Base-by-base conservation (phyloP, 2,797 vertebrate genomes). In the Crocodylus rhombifer region DNA sequence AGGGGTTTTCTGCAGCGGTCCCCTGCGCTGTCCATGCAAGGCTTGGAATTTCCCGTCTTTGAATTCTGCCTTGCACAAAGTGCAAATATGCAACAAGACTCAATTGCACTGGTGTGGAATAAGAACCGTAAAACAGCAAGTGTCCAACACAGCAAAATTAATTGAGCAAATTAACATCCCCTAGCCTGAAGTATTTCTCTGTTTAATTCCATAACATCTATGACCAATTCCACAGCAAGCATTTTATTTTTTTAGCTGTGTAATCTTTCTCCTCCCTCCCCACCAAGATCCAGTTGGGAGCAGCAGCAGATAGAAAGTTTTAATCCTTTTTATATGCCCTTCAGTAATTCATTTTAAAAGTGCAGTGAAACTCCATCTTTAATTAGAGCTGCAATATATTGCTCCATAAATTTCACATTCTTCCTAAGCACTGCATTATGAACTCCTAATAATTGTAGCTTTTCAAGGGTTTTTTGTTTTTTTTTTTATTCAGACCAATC, bases 331-430 rank as follows among this genome's bases (percentile, higher is more conserved):
- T 63, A 74, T 73, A 42, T 2, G 12, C 1, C 28, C 10, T 78
- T 56, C 69, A 65, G 25, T 21, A 16, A 36, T 42, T 80, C 3
- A 25, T 81, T 61, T 88, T 82, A 57, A 26, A 81, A 92, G 56
- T 14, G 51, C 17, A 3, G 0, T 1, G 25, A 61, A 77, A 17
- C 30, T 87, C 67, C 71, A 12, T 4, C 88, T 90, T 88, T 93
- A 92, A 88, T 96, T 94, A 56, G 55, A 75, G 30, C 14, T 71
- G 60, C 82, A 93, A 33, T 75, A 56, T 69, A 74, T 86, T 81
- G 26, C 82, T 85, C 61, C 14, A 62, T 58, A 71, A 58, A 86
- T 73, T 57, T 15, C 84, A 1, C 21, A 51, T 86, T 91, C 90
- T 57, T 20, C 5, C 77, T 85, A 62, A 64, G 23, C 6, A 4